Base-by-base conservation (phyloP, 2,888 invertebrate species). In the Belgica antarctica region DNA sequence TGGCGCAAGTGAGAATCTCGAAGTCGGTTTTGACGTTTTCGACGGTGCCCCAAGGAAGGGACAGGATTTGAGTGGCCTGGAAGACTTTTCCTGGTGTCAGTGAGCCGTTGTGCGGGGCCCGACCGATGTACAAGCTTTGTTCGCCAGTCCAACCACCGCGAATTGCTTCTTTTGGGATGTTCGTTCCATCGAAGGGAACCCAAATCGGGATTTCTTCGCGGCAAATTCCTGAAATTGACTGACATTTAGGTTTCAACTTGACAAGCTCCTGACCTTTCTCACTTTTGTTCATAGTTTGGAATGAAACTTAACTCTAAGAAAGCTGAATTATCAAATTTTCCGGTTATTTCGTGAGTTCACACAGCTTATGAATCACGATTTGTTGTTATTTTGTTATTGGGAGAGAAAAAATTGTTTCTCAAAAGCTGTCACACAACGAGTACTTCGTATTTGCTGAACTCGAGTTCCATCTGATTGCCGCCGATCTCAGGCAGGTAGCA, bases 101-200 rank as follows among this genome's bases (percentile, higher is more conserved):
- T 0, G 68, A 68, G 4, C 52, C 22, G 24, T 46, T 2, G 24
- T 68, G 68, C 28, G 2, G 4, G 22, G 52, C 19, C 57, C 68
- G 17, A n/a, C 68, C 68, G 22, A 68, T 57, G 19, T 24, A 47
- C 19, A 34, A 5, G 7, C 10, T 34, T 34, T 68, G 52, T n/a
- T 59, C 27, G 8, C 88, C 88, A 7, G 85, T 82, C 75, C 89
- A 83, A 7, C 89, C 89, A 70, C 59, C 59, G 1, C 24, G 22
- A 12, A 41, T 28, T 10, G 61, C 19, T 28, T 59, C 36, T 41
- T 41, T 41, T 10, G 70, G 70, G 25, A 70, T 34, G n/a, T 19
- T 27, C 17, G 1, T 24, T 34, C 86, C 87, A 71, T 80, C 81
- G 1, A 87, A 85, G 1, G 87, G 85, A 25, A 87, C 82, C 59